phyloP scores from a whole-genome alignment of 2,888 invertebrate genomes.

The Opisthograptis luteolata region DNA sequence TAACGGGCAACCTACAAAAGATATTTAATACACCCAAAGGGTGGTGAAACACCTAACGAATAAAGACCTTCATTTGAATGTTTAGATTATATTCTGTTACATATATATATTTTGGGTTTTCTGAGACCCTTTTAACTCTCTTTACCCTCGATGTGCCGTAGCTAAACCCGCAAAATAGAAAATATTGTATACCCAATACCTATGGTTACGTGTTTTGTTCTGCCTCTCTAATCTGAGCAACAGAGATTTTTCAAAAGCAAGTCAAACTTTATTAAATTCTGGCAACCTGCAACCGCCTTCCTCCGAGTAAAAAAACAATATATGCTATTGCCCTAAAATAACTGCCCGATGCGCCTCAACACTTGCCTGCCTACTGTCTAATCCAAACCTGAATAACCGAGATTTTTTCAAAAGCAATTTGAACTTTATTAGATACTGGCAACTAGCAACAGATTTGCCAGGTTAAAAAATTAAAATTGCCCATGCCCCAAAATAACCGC shows the following conservation, averaged over 20 bases:
- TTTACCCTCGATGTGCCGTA: conserved; percentile 33
- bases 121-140: conserved; percentile 38
- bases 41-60: conserved; percentile 40
- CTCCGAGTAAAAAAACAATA: too few relatives aligned
- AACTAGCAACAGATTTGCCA: too few relatives aligned
- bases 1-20: conserved; percentile 35
- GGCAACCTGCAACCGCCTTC: too few relatives aligned
- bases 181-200: conserved; percentile 13
- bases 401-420: not conserved
- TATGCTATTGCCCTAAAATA: too few relatives aligned
- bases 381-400: not conserved
- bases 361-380: not conserved
- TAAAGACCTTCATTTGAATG: conserved; percentile 42
- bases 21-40: conserved; percentile 40
- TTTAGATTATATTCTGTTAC: conserved; percentile 41
- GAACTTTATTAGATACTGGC: too few relatives aligned
- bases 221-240: too few relatives aligned
- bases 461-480: too few relatives aligned
- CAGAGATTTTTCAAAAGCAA: too few relatives aligned
- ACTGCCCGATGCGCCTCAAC: not conserved
- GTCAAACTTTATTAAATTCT: too few relatives aligned
- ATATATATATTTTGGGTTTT: conserved; percentile 35
- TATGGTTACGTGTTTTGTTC: too few relatives aligned
- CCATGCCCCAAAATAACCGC: too few relatives aligned
- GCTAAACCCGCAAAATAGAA: conserved; percentile 28